phyloP scores from a whole-genome alignment of 2,797 vertebrate genomes.

The Carapus acus region DNA sequence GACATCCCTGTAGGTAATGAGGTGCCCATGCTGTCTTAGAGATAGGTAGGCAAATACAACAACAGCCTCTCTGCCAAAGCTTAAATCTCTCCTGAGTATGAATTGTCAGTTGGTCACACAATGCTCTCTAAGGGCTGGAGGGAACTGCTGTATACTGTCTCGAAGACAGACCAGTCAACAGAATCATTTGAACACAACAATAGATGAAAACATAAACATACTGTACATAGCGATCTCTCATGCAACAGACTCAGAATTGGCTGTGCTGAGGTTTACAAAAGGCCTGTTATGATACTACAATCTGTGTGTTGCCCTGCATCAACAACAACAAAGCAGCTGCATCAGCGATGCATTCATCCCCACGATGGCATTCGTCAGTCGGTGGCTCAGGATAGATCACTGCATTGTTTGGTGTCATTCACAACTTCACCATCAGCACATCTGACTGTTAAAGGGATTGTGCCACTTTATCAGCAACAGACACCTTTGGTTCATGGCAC shows the following conservation, averaged over 20 bases:
- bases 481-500: neutral
- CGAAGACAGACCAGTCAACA: conserved; percentile 11
- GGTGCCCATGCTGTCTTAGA: no score
- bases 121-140: conserved; percentile 33
- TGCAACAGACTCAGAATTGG: neutral
- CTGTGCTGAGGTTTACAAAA: neutral
- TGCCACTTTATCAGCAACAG: conserved; percentile 5
- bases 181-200: conserved; percentile 5
- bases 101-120: conserved; percentile 16
- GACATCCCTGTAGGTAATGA: no score
- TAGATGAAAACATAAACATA: conserved; percentile 1
- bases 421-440: conserved; percentile 55
- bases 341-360: conserved; percentile 2
- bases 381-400: conserved; percentile 28
- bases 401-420: conserved; percentile 50
- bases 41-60: conserved; percentile 2
- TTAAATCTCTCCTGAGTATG: conserved; percentile 27
- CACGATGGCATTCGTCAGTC: conserved; percentile 29
- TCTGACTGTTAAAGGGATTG: conserved; percentile 50
- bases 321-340: conserved; percentile 26
- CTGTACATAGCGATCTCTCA: neutral
- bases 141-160: conserved; percentile 28
- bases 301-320: neutral
- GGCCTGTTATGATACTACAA: neutral
- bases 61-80: conserved; percentile 6